Evolutionary conservation across 2,797 vertebrate genomes (phyloP), one percentile per base, ranked within the genome.

Genomic region (Bufotes viridis): DNA sequence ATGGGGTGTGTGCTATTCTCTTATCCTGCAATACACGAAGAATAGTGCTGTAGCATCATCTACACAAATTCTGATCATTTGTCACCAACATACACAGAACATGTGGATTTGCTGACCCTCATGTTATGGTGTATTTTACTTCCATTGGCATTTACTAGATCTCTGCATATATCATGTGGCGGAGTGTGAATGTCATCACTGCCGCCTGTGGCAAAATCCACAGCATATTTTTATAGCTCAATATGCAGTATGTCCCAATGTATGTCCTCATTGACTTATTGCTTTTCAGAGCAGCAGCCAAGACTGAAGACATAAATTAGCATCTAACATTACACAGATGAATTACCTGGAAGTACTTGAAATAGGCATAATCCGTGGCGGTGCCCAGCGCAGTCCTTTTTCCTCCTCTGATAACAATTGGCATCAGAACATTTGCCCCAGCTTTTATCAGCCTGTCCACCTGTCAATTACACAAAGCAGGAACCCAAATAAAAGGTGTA

Each of bases 401-500:
- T 1, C 92, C 92, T 34, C 94, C 92, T 0, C 75, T 92, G 69
- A 97, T 92, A 0, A 12, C 61, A 12, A 98, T 93, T 0, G 96
- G 96, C 94, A 93, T 95, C 91, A 96, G 88, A 88, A 97, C 93
- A 88, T 96, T 92, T 0, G 96, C 97, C 51, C 96, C 96, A 0
- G 94, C 92, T 15, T 88, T 90, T 2, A 94, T 91, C 72, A 98
- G 93, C 90, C 81, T 93, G 51, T 95, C 92, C 34, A 98, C 88
- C 97, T 98, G 84, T 29, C 60, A 58, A 90, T 49, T 34, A 80
- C n/a, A 63, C 20, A 65, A 65, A 24, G 22, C 9, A 65, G 22
- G 22, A 65, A 17, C 12, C 7, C 61, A 65, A n/a, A 65, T 17
- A 65, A 24, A 34, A 5, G 22, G 61, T 65, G 2, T 3, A 65